Evolutionary conservation across 2,113 vertebrate species (phyloP), one percentile per base, ranked within the genome.

Genomic region (Phaetusa simplex): DNA sequence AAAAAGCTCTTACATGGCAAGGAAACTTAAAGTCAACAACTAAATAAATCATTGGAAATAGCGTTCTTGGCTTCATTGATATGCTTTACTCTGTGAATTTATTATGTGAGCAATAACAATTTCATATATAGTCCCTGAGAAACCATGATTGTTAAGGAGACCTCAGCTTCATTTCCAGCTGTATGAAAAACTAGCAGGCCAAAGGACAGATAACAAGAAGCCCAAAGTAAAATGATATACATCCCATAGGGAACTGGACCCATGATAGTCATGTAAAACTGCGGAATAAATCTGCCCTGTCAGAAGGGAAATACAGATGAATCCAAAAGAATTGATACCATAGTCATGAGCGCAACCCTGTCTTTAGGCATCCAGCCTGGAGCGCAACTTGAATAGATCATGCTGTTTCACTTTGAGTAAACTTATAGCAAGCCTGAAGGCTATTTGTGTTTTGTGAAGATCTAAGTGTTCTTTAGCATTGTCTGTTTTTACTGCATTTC

Each of bases 211-310:
- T 47, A 85, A 40, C 45, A 53, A 65, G 77, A 67, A 90, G 67
- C 69, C 80, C 32, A 50, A 86, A 91, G 84, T 83, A 77, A 85
- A 97, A 97, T 85, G 3, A 64, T 91, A 12, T 6, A 47, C 32
- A 56, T 84, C 12, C 30, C 19, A n/a, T 6, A 80, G 62, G 67
- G 81, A 95, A 82, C 55, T 82, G 71, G 72, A 93, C 76, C 64
- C 6, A 9, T 72, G 94, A 87, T 93, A 91, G 34, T 72, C 29
- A 82, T 73, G 55, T 77, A 92, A 97, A 98, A 94, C 47, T 97
- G 77, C 79, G 95, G 80, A 85, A 92, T 82, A 86, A 62, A 62
- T 96, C 26, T 79, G 4, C 38, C 40, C 18, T 82, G 55, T 67
- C 69, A 81, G 34, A 58, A 38, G 42, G 43, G 88, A 90, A 86